Evolutionary conservation across 2,888 invertebrate genomes (phyloP), one percentile per base, ranked within the genome.

Genomic region (Drosophila mercatorum): DNA sequence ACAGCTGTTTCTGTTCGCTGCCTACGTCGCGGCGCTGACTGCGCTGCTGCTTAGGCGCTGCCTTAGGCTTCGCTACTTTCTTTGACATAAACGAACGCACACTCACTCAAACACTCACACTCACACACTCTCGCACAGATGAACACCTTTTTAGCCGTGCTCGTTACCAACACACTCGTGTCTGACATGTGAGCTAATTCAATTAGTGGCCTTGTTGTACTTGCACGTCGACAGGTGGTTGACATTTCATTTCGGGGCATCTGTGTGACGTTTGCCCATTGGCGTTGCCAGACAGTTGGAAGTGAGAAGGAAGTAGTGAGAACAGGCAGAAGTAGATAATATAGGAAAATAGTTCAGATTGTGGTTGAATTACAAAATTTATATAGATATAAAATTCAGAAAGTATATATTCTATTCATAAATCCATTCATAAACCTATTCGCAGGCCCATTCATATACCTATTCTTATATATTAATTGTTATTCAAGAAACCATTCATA

Each of bases 211-310:
- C 80, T 82, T 82, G 77, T 65, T 78, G 60, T 65, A 51, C 46
- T 65, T 75, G 66, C 56, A 58, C 52, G 68, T 75, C 79, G 83
- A 88, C 90, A 87, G 90, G 90, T 87, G 86, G 90, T 89, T 85
- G 80, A 72, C 88, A 85, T 72, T 84, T 87, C n/a, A 36, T 46
- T 65, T 68, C 47, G 56, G 56, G n/a, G 43, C 60, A 61, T 22
- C 38, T 26, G 60, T 26, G 52, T 57, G 66, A 47, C 47, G 64
- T 38, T 41, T 53, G 31, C 22, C 44, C 14, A 17, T n/a, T 41
- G 52, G 49, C 51, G 64, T 62, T 72, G 72, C 70, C 72, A 70
- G 49, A 62, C n/a, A 38, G 51, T 10, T 34, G 10, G 22, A 2
- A 36, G 31, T 34, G 22, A 7, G 17, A 17, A 22, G 57, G 44